These are phyloP conservation scores for Isichthys henryi DNA, from an alignment of 2,113 vertebrate species.

Conservation along the genomic window DNA sequence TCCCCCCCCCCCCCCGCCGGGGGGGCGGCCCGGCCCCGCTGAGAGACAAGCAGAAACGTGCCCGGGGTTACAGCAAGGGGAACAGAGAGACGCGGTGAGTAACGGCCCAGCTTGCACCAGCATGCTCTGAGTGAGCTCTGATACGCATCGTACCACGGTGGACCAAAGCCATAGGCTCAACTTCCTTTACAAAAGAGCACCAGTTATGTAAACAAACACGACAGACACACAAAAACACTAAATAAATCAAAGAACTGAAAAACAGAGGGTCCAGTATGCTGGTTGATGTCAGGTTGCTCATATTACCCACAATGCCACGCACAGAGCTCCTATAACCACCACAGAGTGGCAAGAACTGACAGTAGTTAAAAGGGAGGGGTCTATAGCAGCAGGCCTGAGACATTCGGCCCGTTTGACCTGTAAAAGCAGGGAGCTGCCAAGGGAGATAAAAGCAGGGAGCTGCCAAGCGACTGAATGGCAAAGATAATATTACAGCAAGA, in stretches of 20 bases:
- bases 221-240: neutral
- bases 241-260: neutral
- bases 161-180: neutral
- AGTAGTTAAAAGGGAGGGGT: neutral
- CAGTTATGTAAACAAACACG: neutral
- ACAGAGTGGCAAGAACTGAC: neutral
- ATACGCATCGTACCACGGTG: neutral
- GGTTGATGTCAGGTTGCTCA: neutral
- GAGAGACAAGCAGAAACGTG: neutral
- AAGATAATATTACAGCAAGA: neutral
- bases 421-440: neutral
- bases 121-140: neutral
- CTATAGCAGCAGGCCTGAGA: neutral
- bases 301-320: neutral
- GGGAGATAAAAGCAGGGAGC: neutral
- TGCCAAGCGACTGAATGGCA: neutral
- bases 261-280: neutral
- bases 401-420: neutral
- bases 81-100: neutral
- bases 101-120: neutral
- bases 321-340: neutral
- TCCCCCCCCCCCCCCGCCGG: neutral
- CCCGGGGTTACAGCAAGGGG: neutral
- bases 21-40: too few relatives aligned
- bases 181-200: neutral